Evolutionary conservation across 2,113 vertebrate species (phyloP).

Genomic region (Petrocephalus microphthalmus): DNA sequence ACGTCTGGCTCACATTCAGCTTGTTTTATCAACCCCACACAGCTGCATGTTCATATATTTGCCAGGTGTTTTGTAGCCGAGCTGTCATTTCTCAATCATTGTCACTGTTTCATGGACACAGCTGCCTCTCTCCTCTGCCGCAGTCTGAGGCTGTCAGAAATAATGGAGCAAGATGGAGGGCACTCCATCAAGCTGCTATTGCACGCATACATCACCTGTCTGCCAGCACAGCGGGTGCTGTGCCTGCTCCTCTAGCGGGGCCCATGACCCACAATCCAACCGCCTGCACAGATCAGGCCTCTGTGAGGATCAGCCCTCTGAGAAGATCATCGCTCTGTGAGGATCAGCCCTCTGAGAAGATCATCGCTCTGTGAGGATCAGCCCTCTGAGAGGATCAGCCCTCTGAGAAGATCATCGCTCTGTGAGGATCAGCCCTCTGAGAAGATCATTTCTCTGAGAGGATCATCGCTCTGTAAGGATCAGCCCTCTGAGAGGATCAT

Average conservation of each 20-base stretch:
- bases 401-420: too few relatives aligned
- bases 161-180: slow-evolving; percentile 37
- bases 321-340: not conserved
- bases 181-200: slow-evolving; percentile 39
- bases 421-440: too few relatives aligned
- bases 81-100: not conserved
- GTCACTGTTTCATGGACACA: not conserved
- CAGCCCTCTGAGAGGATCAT: too few relatives aligned
- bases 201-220: slow-evolving; percentile 43
- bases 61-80: not conserved
- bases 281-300: too few relatives aligned
- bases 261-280: not conserved
- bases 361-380: too few relatives aligned
- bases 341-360: too few relatives aligned
- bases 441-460: too few relatives aligned
- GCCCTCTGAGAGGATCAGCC: too few relatives aligned
- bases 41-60: not conserved
- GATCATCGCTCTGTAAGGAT: too few relatives aligned
- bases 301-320: not conserved
- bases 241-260: not conserved
- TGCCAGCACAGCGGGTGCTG: slow-evolving; percentile 20
- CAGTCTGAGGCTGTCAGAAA: slow-evolving; percentile 13
- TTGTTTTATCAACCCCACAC: not conserved
- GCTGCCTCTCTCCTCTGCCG: not conserved
- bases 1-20: not conserved